Conservation (phyloP, 2,113 vertebrate genomes). For the Thamnaconus septentrionalis region DNA sequence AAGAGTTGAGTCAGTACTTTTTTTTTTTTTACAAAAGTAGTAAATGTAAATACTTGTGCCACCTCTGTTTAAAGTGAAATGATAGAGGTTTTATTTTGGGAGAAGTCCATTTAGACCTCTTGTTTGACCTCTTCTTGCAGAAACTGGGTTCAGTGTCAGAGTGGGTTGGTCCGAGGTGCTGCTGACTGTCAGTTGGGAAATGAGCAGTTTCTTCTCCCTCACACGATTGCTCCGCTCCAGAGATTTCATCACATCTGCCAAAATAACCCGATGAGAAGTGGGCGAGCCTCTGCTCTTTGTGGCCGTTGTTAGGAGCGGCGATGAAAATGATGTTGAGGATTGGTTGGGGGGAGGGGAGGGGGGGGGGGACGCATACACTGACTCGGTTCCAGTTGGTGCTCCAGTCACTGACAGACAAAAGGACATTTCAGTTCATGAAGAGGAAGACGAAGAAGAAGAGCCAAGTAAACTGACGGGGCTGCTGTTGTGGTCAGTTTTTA, state of each 20-base stretch:
- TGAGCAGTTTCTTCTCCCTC: conserved; percentile 45
- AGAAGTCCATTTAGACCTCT: too few relatives aligned
- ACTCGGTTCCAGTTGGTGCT: conserved; percentile 6
- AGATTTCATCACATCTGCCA: conserved; percentile 44
- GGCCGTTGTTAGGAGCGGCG: conserved; percentile 23
- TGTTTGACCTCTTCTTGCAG: too few relatives aligned
- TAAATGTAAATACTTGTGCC: too few relatives aligned
- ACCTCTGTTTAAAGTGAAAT: too few relatives aligned
- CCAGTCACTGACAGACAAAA: conserved; percentile 15
- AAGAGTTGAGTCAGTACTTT: too few relatives aligned
- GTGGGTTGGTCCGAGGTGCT: too few relatives aligned
- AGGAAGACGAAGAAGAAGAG: neutral
- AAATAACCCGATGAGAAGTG: conserved; percentile 42
- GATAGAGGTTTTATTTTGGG: too few relatives aligned
- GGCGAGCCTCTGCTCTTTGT: conserved; percentile 44
- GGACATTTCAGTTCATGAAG: conserved; percentile 1
- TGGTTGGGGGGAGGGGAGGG: neutral
- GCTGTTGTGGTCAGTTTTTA: neutral
- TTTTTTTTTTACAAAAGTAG: too few relatives aligned
- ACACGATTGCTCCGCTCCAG: conserved; percentile 46
- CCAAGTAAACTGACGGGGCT: neutral
- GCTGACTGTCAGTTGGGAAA: conserved; percentile 29
- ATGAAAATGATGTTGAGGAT: conserved; percentile 23
- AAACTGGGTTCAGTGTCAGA: too few relatives aligned
- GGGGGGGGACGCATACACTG: conserved; percentile 5